Conservation (phyloP, 2,113 vertebrate species). For the Jaculus jaculus region DNA sequence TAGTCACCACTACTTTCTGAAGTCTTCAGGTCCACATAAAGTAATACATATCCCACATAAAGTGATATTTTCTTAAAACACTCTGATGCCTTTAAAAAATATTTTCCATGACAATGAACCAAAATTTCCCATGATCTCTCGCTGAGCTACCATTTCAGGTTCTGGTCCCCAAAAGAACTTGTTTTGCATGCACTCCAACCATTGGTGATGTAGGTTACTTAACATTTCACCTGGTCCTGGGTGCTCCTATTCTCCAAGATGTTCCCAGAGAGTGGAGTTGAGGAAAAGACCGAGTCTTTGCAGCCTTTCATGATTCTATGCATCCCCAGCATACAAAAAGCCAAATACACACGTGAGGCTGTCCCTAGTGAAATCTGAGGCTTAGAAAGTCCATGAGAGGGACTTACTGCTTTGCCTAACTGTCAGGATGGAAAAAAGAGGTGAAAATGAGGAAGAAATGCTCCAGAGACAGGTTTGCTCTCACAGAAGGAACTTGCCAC, state of each 20-base stretch:
- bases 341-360: no score
- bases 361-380: not conserved
- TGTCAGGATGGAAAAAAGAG: not conserved
- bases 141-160: not conserved
- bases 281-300: no score
- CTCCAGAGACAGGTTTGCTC: not conserved
- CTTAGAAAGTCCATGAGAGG: not conserved
- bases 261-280: not conserved
- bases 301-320: not conserved
- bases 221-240: not conserved
- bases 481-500: not conserved
- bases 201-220: fast-evolving
- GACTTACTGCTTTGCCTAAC: not conserved
- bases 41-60: not conserved
- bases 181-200: not conserved
- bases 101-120: not conserved
- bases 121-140: not conserved
- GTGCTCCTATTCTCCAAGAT: not conserved
- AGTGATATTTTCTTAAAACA: not conserved
- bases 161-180: not conserved
- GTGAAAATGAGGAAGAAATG: not conserved
- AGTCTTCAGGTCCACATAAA: not conserved
- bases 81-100: not conserved
- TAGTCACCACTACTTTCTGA: not conserved
- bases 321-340: no score